Evolutionary conservation across 2,888 invertebrate species (phyloP).

Genomic region (Galeopsomyia nigrocyanea): DNA sequence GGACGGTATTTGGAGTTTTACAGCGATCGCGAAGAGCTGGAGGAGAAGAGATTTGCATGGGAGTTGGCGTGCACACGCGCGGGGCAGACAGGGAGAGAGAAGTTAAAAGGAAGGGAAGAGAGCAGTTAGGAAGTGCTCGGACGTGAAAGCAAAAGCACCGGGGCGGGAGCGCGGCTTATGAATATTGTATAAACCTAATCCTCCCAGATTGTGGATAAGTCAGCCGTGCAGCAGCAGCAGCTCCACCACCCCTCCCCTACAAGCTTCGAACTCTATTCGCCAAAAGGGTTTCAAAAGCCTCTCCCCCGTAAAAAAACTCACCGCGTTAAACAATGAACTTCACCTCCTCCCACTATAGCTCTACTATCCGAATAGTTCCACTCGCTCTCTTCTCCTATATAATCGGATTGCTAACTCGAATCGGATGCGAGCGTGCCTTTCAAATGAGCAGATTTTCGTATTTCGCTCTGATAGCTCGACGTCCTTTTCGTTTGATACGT

Average conservation of each 20-base stretch:
- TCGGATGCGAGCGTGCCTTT: slow-evolving; percentile 6
- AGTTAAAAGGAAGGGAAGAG: slow-evolving; percentile 30
- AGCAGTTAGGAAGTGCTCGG: slow-evolving; percentile 44
- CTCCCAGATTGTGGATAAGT: slow-evolving; percentile 65
- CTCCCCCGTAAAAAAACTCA: slow-evolving; percentile 21
- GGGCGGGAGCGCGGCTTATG: slow-evolving; percentile 58
- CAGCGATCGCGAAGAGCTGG: slow-evolving; percentile 5
- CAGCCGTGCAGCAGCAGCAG: slow-evolving; percentile 51
- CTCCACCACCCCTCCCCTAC: slow-evolving; percentile 36
- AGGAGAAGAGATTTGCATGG: slow-evolving; percentile 39
- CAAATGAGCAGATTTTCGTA: slow-evolving; percentile 5
- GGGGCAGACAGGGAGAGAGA: background rate
- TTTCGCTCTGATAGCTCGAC: background rate
- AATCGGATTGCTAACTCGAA: slow-evolving; percentile 30
- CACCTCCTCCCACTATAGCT: background rate
- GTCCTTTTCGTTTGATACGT: background rate
- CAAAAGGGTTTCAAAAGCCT: slow-evolving; percentile 51
- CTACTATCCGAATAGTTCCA: slow-evolving; percentile 19
- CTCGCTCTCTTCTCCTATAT: slow-evolving; percentile 14
- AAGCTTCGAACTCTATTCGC: slow-evolving; percentile 51
- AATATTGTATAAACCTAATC: slow-evolving; percentile 66
- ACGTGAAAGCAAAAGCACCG: slow-evolving; percentile 33
- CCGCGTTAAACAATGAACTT: slow-evolving; percentile 19
- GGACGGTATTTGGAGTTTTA: slow-evolving; percentile 37
- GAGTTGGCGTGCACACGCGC: background rate